phyloP scores from a whole-genome alignment of 2,888 invertebrate species.

The Leucoma salicis region DNA sequence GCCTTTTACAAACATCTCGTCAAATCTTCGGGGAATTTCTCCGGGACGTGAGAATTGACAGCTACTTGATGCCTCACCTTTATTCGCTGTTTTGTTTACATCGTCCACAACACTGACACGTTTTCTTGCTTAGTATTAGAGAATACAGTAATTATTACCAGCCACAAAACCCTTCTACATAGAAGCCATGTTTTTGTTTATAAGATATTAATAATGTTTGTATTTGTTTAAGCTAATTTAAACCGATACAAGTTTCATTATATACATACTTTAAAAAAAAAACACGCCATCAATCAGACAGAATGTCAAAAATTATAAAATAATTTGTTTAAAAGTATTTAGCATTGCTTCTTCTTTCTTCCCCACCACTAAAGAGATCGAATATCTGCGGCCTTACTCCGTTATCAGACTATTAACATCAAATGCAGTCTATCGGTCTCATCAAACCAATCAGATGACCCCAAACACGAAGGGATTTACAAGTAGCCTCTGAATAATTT shows the following conservation, averaged over 20 bases:
- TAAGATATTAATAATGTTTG: background rate
- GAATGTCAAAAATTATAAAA: too few relatives aligned
- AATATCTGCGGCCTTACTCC: too few relatives aligned
- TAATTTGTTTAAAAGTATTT: too few relatives aligned
- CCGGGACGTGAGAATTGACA: constrained; percentile 40
- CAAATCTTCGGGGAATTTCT: constrained; percentile 12
- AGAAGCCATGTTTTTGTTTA: constrained; percentile 15
- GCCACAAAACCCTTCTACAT: constrained; percentile 19
- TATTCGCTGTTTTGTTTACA: constrained; percentile 28
- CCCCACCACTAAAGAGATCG: too few relatives aligned
- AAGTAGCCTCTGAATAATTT: too few relatives aligned
- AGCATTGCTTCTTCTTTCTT: too few relatives aligned
- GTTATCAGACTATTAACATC: too few relatives aligned
- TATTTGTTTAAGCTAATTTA: too few relatives aligned
- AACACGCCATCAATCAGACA: too few relatives aligned
- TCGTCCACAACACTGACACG: constrained; percentile 19
- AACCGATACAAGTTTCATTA: background rate
- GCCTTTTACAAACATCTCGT: constrained; percentile 27
- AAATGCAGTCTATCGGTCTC: too few relatives aligned
- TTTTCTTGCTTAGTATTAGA: constrained; percentile 29
- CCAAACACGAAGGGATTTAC: too few relatives aligned
- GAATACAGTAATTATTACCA: constrained; percentile 30
- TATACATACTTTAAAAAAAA: background rate
- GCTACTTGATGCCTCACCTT: constrained; percentile 30
- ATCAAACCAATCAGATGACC: too few relatives aligned